Evolutionary conservation across 2,797 vertebrate genomes (phyloP).

Genomic region (Distichodus sexfasciatus): DNA sequence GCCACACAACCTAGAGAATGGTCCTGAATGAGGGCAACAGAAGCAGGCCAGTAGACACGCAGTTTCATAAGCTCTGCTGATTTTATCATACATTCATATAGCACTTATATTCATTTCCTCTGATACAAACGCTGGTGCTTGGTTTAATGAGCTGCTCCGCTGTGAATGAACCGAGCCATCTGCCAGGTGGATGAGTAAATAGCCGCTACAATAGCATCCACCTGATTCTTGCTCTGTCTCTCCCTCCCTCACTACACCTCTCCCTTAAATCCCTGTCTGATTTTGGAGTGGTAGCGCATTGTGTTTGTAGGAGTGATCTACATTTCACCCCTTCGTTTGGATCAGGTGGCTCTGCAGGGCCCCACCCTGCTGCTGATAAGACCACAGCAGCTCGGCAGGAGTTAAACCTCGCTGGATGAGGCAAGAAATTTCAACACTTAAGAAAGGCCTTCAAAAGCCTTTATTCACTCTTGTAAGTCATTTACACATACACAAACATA

Average conservation of each 20-base stretch:
- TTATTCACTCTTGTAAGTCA: not conserved
- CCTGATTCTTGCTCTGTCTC: not conserved
- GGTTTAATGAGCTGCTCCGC: slow-evolving; percentile 27
- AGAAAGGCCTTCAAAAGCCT: not conserved
- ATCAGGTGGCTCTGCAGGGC: slow-evolving; percentile 14
- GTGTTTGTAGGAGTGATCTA: too few relatives aligned
- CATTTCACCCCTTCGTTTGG: too few relatives aligned
- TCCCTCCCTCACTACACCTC: slow-evolving; percentile 14
- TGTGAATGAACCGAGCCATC: slow-evolving; percentile 48
- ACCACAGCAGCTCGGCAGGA: slow-evolving; percentile 7
- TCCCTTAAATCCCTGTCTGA: too few relatives aligned
- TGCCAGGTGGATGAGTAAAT: slow-evolving; percentile 48
- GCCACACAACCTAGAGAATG: not conserved
- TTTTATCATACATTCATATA: slow-evolving; percentile 12
- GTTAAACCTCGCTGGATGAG: not conserved
- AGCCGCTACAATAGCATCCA: slow-evolving; percentile 46
- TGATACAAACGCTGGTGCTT: slow-evolving; percentile 8
- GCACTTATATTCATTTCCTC: slow-evolving; percentile 27
- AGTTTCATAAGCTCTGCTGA: not conserved
- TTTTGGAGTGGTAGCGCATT: too few relatives aligned
- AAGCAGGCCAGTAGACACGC: not conserved
- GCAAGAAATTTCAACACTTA: not conserved
- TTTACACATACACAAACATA: not conserved
- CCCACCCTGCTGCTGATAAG: slow-evolving; percentile 35
- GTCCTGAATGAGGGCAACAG: not conserved